Evolutionary conservation across 2,888 invertebrate genomes (phyloP).

Genomic region (Eupithecia pulchellata): DNA sequence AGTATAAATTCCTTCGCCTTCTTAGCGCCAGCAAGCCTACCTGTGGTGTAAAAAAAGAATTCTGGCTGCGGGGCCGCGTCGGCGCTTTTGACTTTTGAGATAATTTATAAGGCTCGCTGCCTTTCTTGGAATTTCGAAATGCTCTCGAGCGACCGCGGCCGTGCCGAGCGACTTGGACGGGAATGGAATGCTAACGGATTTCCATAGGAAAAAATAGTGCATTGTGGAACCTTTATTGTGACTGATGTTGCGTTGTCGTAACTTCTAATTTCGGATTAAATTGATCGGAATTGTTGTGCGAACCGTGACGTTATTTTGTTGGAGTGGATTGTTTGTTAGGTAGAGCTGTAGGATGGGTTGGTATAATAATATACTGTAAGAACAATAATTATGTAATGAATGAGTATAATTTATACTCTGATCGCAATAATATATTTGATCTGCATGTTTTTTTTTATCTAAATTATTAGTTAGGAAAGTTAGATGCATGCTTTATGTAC

Average conservation of each 20-base stretch:
- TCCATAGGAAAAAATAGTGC: constrained; percentile 75
- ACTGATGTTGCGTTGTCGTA: constrained; percentile 61
- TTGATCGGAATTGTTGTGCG: constrained; percentile 44
- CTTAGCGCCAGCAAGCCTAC: constrained; percentile 83
- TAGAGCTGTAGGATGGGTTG: too few species aligned
- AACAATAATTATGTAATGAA: too few species aligned
- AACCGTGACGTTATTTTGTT: constrained; percentile 1
- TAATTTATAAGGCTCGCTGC: constrained; percentile 84
- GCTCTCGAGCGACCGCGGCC: constrained; percentile 72
- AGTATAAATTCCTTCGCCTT: constrained; percentile 80
- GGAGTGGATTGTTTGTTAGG: neutral
- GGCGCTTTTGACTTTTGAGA: constrained; percentile 86
- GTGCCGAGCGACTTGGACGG: constrained; percentile 64
- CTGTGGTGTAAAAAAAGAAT: constrained; percentile 83
- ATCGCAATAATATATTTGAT: too few species aligned
- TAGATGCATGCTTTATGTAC: too few species aligned
- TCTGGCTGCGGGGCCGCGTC: constrained; percentile 81
- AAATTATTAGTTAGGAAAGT: too few species aligned
- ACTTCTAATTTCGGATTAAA: constrained; percentile 60
- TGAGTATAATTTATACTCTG: too few species aligned
- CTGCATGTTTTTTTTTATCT: too few species aligned
- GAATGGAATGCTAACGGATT: constrained; percentile 84
- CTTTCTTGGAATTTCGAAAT: constrained; percentile 85
- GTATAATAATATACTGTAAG: too few species aligned
- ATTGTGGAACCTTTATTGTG: constrained; percentile 67